These are phyloP conservation scores for Lordiphosa stackelbergi DNA, from an alignment of 1,140 invertebrate genomes.

Conservation along the genomic window DNA sequence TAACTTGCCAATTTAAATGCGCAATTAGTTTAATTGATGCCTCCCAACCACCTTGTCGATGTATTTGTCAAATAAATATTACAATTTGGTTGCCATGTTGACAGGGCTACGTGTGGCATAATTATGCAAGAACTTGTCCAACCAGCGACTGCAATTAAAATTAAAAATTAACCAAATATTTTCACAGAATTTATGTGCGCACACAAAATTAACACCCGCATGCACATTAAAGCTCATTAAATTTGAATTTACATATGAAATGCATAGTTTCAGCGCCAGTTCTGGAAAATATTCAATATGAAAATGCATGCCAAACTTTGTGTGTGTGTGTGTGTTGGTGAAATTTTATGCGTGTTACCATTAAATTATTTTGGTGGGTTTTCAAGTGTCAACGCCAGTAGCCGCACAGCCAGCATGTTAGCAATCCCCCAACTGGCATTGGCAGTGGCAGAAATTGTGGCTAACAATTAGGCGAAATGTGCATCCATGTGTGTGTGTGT, in stretches of 20 bases:
- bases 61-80: slow-evolving; percentile 52
- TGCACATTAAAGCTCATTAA: slow-evolving; percentile 62
- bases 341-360: slow-evolving; percentile 51
- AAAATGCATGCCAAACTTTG: not conserved
- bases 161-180: slow-evolving; percentile 73
- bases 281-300: slow-evolving; percentile 11
- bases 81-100: slow-evolving; percentile 51
- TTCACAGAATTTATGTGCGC: slow-evolving; percentile 26
- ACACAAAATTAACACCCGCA: slow-evolving; percentile 44
- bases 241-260: slow-evolving; percentile 69
- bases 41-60: slow-evolving; percentile 3
- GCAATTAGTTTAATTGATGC: slow-evolving; percentile 56
- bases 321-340: slow-evolving; percentile 4
- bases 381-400: slow-evolving; percentile 33
- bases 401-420: slow-evolving; percentile 9
- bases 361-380: slow-evolving; percentile 37
- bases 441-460: slow-evolving; percentile 36
- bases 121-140: slow-evolving; percentile 63
- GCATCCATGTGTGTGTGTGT: slow-evolving; percentile 21
- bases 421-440: slow-evolving; percentile 12
- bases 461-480: slow-evolving; percentile 53
- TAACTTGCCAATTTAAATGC: slow-evolving; percentile 58
- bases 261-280: slow-evolving; percentile 55
- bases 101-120: slow-evolving; percentile 28
- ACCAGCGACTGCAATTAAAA: slow-evolving; percentile 70